Percentiles rank a stretch among this genome's conserved stretches.
These are phyloP conservation scores for Brenthis ino DNA, from an alignment of 2,888 invertebrate genomes.

Conservation along the genomic window DNA sequence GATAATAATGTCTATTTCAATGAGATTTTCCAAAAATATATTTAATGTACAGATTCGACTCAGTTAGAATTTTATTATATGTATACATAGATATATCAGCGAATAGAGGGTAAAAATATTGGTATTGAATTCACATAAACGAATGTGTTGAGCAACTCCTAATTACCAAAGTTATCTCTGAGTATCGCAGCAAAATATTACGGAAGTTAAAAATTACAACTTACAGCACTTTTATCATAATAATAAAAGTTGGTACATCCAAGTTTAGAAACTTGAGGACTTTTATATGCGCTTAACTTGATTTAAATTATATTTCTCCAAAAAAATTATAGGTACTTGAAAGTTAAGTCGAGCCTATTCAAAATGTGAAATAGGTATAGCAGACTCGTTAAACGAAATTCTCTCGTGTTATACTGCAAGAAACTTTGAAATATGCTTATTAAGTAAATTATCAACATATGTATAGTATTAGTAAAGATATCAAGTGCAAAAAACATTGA, in stretches of 20 bases:
- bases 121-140: neutral
- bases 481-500: too few relatives aligned
- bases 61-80: too few relatives aligned
- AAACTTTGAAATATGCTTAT: neutral
- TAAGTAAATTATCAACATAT: neutral
- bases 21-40: too few relatives aligned
- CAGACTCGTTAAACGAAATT: constrained; percentile 13
- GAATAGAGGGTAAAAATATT: neutral
- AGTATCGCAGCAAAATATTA: constrained; percentile 4
- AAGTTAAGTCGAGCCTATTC: constrained; percentile 7
- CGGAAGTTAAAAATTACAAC: constrained; percentile 1
- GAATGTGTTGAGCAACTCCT: neutral
- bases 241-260: constrained; percentile 7
- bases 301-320: constrained; percentile 18
- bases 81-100: too few relatives aligned
- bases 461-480: too few relatives aligned
- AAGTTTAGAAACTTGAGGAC: constrained; percentile 3
- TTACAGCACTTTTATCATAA: constrained; percentile 7
- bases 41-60: too few relatives aligned
- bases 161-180: constrained; percentile 1
- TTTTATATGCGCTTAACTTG: constrained; percentile 10
- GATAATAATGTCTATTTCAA: too few relatives aligned
- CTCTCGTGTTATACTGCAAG: neutral
- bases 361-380: constrained; percentile 8
- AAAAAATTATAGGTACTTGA: neutral